Conservation (phyloP, 2,113 vertebrate species). For the Corythaeola cristata region DNA sequence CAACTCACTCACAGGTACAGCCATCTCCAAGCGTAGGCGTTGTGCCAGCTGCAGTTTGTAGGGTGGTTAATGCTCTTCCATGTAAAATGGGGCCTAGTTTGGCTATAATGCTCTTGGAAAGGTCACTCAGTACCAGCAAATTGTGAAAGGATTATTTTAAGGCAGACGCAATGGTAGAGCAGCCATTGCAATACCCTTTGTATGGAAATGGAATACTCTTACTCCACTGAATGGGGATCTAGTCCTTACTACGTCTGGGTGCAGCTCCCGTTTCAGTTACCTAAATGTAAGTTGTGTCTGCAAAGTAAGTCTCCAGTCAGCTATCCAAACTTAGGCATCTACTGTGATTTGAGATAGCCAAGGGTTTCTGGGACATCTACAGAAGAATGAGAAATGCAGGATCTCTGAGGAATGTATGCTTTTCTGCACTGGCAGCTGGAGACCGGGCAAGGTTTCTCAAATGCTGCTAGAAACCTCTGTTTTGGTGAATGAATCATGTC, state of each 20-base stretch:
- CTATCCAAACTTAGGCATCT: not conserved
- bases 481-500: not conserved
- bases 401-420: not conserved
- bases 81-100: not conserved
- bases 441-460: not conserved
- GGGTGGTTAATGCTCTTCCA: not conserved
- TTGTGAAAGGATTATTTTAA: not conserved
- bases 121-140: not conserved
- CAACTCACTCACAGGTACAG: too few species aligned
- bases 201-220: not conserved
- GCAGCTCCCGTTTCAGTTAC: not conserved
- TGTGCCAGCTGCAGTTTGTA: not conserved
- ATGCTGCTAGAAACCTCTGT: not conserved
- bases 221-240: not conserved
- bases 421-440: not conserved
- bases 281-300: not conserved
- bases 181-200: not conserved
- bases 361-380: not conserved
- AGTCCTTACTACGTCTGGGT: not conserved
- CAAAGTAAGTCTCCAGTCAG: not conserved
- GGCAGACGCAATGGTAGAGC: not conserved
- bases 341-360: not conserved
- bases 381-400: not conserved
- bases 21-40: too few species aligned
- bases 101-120: not conserved